Conservation (phyloP, 2,113 vertebrate species). For the Fregetta grallaria region DNA sequence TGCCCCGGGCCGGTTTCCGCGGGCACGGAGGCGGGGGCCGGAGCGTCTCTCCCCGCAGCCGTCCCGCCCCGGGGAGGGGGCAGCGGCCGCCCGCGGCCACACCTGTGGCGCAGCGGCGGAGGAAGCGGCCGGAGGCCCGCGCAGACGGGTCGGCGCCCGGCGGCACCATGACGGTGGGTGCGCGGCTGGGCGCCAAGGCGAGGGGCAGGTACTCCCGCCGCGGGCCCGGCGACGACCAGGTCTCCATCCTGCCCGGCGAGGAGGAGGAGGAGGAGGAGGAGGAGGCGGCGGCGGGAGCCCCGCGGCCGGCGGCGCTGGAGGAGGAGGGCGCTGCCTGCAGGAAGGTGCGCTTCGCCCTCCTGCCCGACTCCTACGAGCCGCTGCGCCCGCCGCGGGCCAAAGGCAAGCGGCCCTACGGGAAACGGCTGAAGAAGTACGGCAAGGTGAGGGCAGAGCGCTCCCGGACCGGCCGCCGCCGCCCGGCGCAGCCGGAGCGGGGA, state of each 20-base stretch:
- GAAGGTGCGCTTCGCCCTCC: constrained; percentile 59
- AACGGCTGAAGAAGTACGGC: constrained; percentile 74
- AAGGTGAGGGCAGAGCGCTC: constrained; percentile 61
- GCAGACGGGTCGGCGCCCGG: background rate
- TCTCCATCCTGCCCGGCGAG: background rate
- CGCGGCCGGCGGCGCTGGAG: background rate
- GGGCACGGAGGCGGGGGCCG: background rate
- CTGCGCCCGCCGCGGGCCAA: constrained; percentile 4
- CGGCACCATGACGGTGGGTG: constrained; percentile 61
- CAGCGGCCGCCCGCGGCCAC: constrained; percentile 25
- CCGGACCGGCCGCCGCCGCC: background rate
- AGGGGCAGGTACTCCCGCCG: background rate
- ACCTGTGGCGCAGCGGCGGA: background rate
- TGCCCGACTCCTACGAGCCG: constrained; percentile 70
- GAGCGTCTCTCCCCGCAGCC: background rate
- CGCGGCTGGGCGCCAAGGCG: constrained; percentile 21
- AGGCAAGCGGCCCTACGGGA: constrained; percentile 1
- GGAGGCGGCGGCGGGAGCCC: background rate
- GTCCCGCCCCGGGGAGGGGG: constrained; percentile 40
- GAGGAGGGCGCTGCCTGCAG: background rate
- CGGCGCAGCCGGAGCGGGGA: background rate
- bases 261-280: background rate
- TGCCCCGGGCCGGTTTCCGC: too few relatives aligned
- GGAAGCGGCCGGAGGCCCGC: background rate
- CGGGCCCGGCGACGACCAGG: constrained; percentile 5